Conservation (phyloP, 2,888 invertebrate species). For the Hesperia comma region DNA sequence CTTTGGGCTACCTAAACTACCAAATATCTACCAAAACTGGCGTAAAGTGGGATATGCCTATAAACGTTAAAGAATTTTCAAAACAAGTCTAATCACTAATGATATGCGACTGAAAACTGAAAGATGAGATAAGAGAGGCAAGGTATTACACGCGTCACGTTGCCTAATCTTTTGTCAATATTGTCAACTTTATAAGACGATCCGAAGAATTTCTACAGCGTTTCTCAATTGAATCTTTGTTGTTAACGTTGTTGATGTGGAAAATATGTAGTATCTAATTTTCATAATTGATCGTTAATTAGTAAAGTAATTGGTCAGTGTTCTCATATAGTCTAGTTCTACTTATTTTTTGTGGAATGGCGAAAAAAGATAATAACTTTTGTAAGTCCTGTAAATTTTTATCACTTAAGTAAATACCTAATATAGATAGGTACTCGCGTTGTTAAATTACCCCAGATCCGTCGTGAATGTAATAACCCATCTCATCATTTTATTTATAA, state of each 20-base stretch:
- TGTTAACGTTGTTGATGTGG: constrained; percentile 27
- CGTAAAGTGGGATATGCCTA: not conserved
- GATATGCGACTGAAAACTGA: constrained; percentile 49
- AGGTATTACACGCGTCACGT: constrained; percentile 54
- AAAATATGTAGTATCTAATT: not conserved
- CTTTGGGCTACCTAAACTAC: too few species aligned
- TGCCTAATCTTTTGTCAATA: constrained; percentile 75
- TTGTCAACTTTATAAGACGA: constrained; percentile 60
- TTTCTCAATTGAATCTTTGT: constrained; percentile 55
- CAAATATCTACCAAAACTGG: too few species aligned
- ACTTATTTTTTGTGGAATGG: constrained; percentile 17
- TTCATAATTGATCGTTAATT: not conserved
- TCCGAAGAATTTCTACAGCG: constrained; percentile 48
- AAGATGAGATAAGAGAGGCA: constrained; percentile 61
- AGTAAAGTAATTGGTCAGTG: not conserved
- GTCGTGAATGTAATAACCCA: too few species aligned
- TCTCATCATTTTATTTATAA: too few species aligned
- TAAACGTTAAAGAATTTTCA: not conserved
- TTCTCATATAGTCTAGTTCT: not conserved
- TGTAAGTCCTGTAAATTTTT: constrained; percentile 62
- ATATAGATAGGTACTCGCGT: too few species aligned
- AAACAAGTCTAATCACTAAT: constrained; percentile 8
- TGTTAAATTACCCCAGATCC: too few species aligned
- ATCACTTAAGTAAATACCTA: not conserved
- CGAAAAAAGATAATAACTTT: constrained; percentile 68